A percentile compares a stretch with the other conserved stretches of the same genome.
These are phyloP conservation scores for Erethizon dorsatum DNA, from an alignment of 2,797 vertebrate genomes.

Conservation along the genomic window DNA sequence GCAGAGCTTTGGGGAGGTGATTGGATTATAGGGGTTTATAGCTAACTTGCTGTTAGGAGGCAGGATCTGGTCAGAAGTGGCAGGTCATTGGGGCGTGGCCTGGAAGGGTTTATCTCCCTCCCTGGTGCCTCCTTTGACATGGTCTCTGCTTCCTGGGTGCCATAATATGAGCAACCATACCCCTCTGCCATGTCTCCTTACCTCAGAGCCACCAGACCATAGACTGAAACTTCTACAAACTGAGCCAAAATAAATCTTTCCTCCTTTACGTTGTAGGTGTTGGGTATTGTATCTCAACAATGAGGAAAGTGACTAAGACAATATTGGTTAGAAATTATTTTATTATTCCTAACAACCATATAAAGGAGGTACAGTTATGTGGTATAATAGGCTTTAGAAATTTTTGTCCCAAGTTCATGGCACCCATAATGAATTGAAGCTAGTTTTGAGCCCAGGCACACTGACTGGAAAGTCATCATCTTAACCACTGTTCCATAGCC, in stretches of 20 bases:
- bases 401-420: not conserved
- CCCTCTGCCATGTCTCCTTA: not conserved
- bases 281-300: not conserved
- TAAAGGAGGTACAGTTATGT: not conserved
- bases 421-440: not conserved
- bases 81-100: not conserved
- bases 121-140: not conserved
- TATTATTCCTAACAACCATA: constrained; percentile 49
- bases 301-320: not conserved
- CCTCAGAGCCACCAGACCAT: not conserved
- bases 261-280: not conserved
- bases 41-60: not conserved
- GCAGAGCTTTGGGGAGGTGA: not conserved
- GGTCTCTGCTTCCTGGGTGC: not conserved
- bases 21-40: not conserved
- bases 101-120: not conserved
- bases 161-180: not conserved
- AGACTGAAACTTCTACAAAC: not conserved
- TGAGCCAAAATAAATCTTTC: not conserved
- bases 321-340: constrained; percentile 11
- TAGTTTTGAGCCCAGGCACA: constrained; percentile 9
- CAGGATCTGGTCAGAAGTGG: not conserved
- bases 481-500: not conserved
- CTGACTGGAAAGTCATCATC: not conserved
- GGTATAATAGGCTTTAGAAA: not conserved